phyloP scores from a whole-genome alignment of 2,888 invertebrate genomes.

The Parochlus steinenii region DNA sequence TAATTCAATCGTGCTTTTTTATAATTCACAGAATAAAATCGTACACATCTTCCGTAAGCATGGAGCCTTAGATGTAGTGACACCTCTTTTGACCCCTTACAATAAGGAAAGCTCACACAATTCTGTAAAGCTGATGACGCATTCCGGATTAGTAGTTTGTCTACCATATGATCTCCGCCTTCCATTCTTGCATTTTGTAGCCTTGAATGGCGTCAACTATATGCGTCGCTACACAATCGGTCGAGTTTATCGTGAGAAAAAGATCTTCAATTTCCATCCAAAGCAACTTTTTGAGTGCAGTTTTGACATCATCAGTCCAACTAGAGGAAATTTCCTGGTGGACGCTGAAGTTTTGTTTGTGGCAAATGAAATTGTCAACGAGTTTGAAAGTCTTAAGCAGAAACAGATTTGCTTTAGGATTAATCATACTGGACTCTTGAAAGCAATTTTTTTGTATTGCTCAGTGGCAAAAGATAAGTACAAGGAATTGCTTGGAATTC shows the following conservation, averaged over 20 bases:
- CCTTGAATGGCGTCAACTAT: conserved; percentile 57
- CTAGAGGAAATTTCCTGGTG: conserved; percentile 49
- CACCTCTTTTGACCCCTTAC: conserved; percentile 67
- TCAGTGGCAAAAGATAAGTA: conserved; percentile 58
- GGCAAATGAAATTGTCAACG: conserved; percentile 54
- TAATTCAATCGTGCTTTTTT: too few species aligned
- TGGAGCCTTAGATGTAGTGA: conserved; percentile 61
- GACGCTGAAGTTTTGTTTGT: conserved; percentile 77
- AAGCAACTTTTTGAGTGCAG: conserved; percentile 79
- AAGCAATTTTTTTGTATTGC: conserved; percentile 60
- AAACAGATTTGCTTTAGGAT: conserved; percentile 52
- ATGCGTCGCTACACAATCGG: conserved; percentile 77
- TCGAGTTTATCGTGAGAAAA: conserved; percentile 68
- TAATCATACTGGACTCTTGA: conserved; percentile 62
- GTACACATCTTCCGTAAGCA: conserved; percentile 51
- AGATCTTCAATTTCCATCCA: conserved; percentile 69
- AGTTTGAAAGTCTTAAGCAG: conserved; percentile 44
- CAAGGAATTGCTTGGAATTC: conserved; percentile 17
- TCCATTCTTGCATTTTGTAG: conserved; percentile 67
- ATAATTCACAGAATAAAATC: conserved; percentile 22
- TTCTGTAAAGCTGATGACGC: conserved; percentile 71
- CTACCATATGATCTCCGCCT: conserved; percentile 72
- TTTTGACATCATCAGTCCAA: conserved; percentile 79
- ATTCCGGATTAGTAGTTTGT: conserved; percentile 67
- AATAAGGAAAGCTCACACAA: conserved; percentile 37